A percentile compares a stretch with the other conserved stretches of the same genome.
These are phyloP conservation scores for Verasper variegatus DNA, from an alignment of 2,113 vertebrate species.

Conservation along the genomic window DNA sequence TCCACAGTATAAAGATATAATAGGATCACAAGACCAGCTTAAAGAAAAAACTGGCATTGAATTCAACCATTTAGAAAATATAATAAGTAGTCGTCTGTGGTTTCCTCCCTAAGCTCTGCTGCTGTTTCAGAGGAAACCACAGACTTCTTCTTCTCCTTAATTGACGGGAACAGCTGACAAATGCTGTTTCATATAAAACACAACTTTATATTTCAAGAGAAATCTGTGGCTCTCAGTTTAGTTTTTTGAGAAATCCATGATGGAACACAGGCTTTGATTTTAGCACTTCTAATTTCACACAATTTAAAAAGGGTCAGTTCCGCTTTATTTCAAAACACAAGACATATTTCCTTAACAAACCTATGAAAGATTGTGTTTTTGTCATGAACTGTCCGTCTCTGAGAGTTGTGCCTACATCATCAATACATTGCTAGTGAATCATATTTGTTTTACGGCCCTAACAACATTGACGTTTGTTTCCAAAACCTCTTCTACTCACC, in stretches of 20 bases:
- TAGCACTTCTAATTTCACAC: not conserved
- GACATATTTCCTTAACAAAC: too few relatives aligned
- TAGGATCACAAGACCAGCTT: not conserved
- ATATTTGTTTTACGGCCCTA: too few relatives aligned
- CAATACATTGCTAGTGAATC: too few relatives aligned
- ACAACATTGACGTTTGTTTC: too few relatives aligned
- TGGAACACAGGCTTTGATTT: not conserved
- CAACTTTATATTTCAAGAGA: not conserved
- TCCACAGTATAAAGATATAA: not conserved
- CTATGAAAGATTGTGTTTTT: too few relatives aligned
- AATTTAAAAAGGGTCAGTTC: not conserved
- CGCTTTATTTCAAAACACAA: too few relatives aligned
- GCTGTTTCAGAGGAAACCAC: conserved; percentile 29
- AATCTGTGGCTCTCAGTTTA: conserved; percentile 30
- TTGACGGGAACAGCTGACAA: not conserved
- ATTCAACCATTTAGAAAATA: not conserved
- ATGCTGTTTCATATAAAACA: conserved; percentile 2
- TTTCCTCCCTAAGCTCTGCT: not conserved
- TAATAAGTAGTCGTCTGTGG: not conserved
- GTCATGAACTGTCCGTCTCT: too few relatives aligned
- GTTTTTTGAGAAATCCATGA: not conserved
- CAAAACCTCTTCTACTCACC: too few relatives aligned
- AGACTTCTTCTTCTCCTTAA: not conserved
- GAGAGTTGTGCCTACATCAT: too few relatives aligned
- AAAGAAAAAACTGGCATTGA: not conserved